Percentiles rank a stretch among this genome's conserved stretches.
phyloP scores from a whole-genome alignment of 2,113 vertebrate species.

The Piprites chloris region DNA sequence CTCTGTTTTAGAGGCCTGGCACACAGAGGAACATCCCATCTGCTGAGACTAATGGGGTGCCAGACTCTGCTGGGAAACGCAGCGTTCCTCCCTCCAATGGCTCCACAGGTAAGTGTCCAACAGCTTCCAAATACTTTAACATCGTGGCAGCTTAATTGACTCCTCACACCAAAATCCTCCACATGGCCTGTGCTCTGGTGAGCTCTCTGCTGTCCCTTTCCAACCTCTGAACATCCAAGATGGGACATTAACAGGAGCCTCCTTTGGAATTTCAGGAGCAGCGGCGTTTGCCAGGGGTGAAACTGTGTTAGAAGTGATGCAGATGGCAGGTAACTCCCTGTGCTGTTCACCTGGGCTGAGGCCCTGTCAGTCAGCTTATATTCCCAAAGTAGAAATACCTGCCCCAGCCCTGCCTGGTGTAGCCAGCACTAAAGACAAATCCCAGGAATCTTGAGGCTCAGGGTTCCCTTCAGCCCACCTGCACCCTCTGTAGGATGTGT shows the following conservation, averaged over 20 bases:
- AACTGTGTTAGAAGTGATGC: background rate
- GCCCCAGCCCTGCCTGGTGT: background rate
- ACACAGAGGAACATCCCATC: background rate
- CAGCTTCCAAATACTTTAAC: background rate
- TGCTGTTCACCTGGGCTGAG: background rate
- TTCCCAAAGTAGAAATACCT: background rate
- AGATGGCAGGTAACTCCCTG: conserved; percentile 32
- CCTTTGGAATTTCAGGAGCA: conserved; percentile 57
- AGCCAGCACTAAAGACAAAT: background rate
- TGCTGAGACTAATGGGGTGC: conserved; percentile 42
- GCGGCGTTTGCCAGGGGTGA: background rate
- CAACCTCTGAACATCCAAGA: background rate
- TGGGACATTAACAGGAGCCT: background rate
- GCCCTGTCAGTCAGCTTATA: background rate
- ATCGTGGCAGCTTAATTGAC: background rate
- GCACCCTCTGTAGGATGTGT: too few relatives aligned
- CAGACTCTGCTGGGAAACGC: background rate
- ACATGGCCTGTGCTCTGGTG: background rate
- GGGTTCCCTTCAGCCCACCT: background rate
- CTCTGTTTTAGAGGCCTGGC: conserved; percentile 57
- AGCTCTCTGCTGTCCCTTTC: background rate
- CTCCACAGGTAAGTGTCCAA: conserved; percentile 59
- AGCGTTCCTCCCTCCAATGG: conserved; percentile 16
- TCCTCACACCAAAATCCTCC: background rate
- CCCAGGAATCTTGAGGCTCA: background rate